Percentiles rank a stretch among this genome's conserved stretches.
Conservation (phyloP, 1,140 invertebrate species). For the Latrodectus geometricus region DNA sequence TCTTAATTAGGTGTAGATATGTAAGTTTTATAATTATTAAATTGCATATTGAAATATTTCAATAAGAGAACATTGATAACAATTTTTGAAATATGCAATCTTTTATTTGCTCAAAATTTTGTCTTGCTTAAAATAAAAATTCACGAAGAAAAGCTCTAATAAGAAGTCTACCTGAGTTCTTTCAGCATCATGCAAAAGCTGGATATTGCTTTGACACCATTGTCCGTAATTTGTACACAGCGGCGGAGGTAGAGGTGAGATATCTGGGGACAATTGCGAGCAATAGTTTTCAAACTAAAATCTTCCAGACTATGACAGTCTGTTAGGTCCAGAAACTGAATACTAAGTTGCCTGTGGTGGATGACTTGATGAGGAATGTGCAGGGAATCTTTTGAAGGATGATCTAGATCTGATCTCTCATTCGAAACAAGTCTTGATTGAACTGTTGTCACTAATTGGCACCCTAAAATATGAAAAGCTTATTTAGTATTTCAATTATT, state of each 20-base stretch:
- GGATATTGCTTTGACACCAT: conserved; percentile 83
- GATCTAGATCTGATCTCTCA: conserved; percentile 33
- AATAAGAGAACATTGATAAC: too few species aligned
- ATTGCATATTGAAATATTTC: too few species aligned
- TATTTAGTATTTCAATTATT: too few species aligned
- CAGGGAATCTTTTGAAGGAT: background rate
- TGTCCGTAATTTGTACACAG: conserved; percentile 86
- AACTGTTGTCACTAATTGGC: conserved; percentile 37
- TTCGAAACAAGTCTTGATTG: conserved; percentile 22
- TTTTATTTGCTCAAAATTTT: too few species aligned
- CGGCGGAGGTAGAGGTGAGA: conserved; percentile 88
- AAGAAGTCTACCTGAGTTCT: conserved; percentile 73
- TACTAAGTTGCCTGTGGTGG: conserved; percentile 34
- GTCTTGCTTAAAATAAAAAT: too few species aligned
- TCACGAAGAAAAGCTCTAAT: too few species aligned
- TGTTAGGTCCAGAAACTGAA: conserved; percentile 79
- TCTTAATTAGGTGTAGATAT: too few species aligned
- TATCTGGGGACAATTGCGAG: conserved; percentile 86
- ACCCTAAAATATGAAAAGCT: conserved; percentile 12
- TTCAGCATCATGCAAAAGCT: conserved; percentile 85
- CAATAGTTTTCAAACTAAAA: conserved; percentile 82
- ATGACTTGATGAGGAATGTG: conserved; percentile 26
- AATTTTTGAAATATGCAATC: too few species aligned
- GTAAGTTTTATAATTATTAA: too few species aligned
- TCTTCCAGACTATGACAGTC: conserved; percentile 88